phyloP scores from a whole-genome alignment of 2,888 invertebrate genomes.

The Drosophila parthenogenetica region DNA sequence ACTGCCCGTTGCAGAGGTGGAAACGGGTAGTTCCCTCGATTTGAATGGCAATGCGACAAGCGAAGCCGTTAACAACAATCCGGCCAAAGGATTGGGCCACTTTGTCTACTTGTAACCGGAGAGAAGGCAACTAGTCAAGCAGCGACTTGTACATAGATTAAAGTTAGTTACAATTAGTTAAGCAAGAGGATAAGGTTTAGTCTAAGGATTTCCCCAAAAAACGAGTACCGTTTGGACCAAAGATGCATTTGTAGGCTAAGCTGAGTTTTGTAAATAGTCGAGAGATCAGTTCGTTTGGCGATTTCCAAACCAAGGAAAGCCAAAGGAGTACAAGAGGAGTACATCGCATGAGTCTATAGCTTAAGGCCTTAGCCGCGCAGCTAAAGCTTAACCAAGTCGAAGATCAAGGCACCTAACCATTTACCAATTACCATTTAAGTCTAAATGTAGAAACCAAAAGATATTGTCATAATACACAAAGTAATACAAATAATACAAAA shows the following conservation, averaged over 20 bases:
- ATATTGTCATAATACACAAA: slow-evolving; percentile 55
- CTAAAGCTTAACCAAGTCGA: slow-evolving; percentile 64
- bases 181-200: slow-evolving; percentile 14
- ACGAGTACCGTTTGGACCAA: slow-evolving; percentile 70
- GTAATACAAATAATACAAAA: slow-evolving; percentile 8
- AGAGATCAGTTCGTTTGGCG: neutral
- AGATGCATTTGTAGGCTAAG: slow-evolving; percentile 74
- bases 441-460: slow-evolving; percentile 66
- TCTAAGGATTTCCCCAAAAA: slow-evolving; percentile 40
- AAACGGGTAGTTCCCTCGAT: slow-evolving; percentile 43
- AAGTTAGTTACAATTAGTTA: slow-evolving; percentile 2
- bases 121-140: slow-evolving; percentile 13
- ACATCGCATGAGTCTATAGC: slow-evolving; percentile 65
- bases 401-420: slow-evolving; percentile 39
- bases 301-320: neutral
- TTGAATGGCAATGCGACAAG: slow-evolving; percentile 66
- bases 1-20: slow-evolving; percentile 61
- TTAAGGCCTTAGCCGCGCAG: slow-evolving; percentile 61
- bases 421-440: slow-evolving; percentile 30
- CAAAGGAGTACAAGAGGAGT: slow-evolving; percentile 5
- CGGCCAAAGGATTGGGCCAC: slow-evolving; percentile 84
- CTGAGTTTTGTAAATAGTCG: slow-evolving; percentile 20
- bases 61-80: slow-evolving; percentile 84
- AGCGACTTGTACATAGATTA: slow-evolving; percentile 39
- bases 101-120: slow-evolving; percentile 83